phyloP scores from a whole-genome alignment of 1,140 invertebrate species.

The Brachionus koreanus region DNA sequence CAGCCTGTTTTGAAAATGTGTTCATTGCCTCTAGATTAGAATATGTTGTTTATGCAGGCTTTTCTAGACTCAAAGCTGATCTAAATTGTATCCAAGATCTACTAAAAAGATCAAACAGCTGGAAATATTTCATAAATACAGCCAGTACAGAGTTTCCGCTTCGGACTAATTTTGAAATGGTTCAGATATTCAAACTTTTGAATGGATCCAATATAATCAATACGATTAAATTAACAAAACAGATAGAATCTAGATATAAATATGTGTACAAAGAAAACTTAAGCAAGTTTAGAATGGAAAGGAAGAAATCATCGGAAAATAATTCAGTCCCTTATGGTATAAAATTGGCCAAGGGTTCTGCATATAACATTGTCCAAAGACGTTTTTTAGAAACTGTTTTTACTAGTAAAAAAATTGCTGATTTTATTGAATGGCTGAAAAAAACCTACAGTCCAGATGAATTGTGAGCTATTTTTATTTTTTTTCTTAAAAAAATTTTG shows the following conservation, averaged over 20 bases:
- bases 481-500: background rate
- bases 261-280: slow-evolving; percentile 44
- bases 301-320: background rate
- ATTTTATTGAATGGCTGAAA: slow-evolving; percentile 49
- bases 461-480: background rate
- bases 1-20: slow-evolving; percentile 51
- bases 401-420: slow-evolving; percentile 49
- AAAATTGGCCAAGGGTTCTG: slow-evolving; percentile 49
- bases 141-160: slow-evolving; percentile 53
- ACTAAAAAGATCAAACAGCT: slow-evolving; percentile 41
- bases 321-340: slow-evolving; percentile 38
- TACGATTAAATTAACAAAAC: slow-evolving; percentile 25
- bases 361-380: slow-evolving; percentile 50
- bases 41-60: slow-evolving; percentile 45
- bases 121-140: slow-evolving; percentile 53
- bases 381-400: slow-evolving; percentile 51
- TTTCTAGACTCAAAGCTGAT: slow-evolving; percentile 46
- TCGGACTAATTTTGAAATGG: background rate
- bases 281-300: background rate
- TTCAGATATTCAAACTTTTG: slow-evolving; percentile 47
- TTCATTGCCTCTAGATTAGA: slow-evolving; percentile 46
- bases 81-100: slow-evolving; percentile 47
- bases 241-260: background rate
- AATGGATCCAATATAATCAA: slow-evolving; percentile 48
- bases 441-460: slow-evolving; percentile 52